Evolutionary conservation across 2,888 invertebrate species (phyloP), one percentile per base, ranked within the genome.

Genomic region (Ichneumon xanthorius): DNA sequence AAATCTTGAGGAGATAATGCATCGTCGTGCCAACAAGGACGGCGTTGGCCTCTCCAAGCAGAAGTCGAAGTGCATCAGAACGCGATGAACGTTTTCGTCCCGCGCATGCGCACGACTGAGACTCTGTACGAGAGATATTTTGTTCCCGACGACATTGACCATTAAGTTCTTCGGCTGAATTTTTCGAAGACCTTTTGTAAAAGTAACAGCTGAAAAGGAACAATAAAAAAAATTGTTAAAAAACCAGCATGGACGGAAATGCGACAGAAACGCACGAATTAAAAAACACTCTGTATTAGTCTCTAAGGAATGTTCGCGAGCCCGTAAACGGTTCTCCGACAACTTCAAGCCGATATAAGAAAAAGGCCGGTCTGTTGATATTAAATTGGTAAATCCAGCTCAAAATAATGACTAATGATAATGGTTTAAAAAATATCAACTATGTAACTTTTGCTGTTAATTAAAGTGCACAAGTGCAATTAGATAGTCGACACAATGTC

Each of bases 1-100:
- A 72, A 92, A 92, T 71, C 89, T 94, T 3, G 89, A 88, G 0
- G 90, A 91, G 1, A 94, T 93, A 5, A 94, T 93, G 93, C 87
- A 89, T 22, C 91, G 92, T 53, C 84, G 72, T n/a, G 26, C 82
- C 6, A 87, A 65, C 0, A 90, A 90, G 40, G 88, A 84, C 67
- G 37, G 11, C n/a, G 89, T 82, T 22, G 68, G 91, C 4, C 72
- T 92, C 3, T 88, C 88, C 2, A 91, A 91, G 86, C 86, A 88
- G 26, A 91, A 89, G 58, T 88, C 91, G 0, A 88, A 89, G 26
- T 93, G 93, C 71, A 89, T 92, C 16, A 90, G 90, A 84, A 88
- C 89, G 11, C 91, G 89, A 40, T 92, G 50, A 88, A 77, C n/a
- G 30, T 55, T 53, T 40, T 58, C 4, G 11, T 58, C 11, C 11